Evolutionary conservation across 2,113 vertebrate species (phyloP).

Genomic region (Pelecanus crispus): DNA sequence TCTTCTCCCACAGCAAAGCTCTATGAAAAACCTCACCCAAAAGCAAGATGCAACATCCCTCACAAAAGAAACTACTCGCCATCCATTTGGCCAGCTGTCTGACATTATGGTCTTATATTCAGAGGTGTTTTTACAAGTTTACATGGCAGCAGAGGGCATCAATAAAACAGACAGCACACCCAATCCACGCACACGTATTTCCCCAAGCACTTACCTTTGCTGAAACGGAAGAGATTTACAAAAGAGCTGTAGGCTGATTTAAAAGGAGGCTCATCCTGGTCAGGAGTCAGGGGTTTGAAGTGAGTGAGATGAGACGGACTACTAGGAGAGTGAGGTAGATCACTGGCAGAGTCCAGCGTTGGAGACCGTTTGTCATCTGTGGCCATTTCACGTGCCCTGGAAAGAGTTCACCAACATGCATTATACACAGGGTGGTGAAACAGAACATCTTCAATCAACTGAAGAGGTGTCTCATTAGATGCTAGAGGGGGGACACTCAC

Average conservation of each 20-base stretch:
- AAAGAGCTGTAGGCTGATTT: slow-evolving; percentile 98
- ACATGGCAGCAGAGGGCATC: neutral
- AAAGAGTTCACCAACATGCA: neutral
- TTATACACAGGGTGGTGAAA: neutral
- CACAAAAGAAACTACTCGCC: neutral
- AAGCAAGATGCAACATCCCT: neutral
- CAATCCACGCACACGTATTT: neutral
- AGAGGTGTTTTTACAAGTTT: neutral
- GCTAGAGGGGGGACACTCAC: neutral
- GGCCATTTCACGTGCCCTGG: slow-evolving; percentile 86
- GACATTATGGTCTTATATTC: neutral
- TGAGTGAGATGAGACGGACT: slow-evolving; percentile 96
- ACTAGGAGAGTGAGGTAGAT: slow-evolving; percentile 78
- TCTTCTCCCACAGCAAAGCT: neutral
- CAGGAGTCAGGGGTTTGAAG: slow-evolving; percentile 95
- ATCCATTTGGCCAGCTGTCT: neutral
- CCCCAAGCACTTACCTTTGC: slow-evolving; percentile 79
- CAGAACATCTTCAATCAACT: neutral
- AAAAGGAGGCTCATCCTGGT: slow-evolving; percentile 94
- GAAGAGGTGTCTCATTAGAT: neutral
- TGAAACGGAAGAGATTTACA: slow-evolving; percentile 96
- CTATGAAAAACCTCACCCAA: neutral
- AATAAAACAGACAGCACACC: neutral
- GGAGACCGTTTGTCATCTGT: slow-evolving; percentile 89
- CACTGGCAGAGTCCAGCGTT: slow-evolving; percentile 75